These are phyloP conservation scores for Macaca fascicularis DNA, from an alignment of 2,113 vertebrate species.

Conservation along the genomic window DNA sequence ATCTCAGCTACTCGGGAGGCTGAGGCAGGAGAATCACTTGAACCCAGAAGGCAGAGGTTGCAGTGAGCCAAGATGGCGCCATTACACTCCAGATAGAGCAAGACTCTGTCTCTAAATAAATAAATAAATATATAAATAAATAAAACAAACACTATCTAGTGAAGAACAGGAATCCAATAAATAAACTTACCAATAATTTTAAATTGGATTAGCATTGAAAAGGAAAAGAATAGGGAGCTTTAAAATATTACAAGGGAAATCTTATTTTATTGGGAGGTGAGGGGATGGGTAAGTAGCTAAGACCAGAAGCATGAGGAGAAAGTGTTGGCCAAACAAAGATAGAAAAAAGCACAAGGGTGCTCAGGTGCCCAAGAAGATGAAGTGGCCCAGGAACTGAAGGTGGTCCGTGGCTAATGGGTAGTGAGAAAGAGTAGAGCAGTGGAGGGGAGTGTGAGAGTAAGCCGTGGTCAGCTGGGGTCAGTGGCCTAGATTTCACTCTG, in stretches of 20 bases:
- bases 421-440: background rate
- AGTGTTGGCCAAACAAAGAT: background rate
- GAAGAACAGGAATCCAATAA: background rate
- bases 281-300: background rate
- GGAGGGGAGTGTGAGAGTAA: background rate
- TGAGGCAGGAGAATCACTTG: no score
- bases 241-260: background rate
- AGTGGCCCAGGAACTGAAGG: background rate
- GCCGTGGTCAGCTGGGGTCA: background rate
- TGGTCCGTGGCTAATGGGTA: accelerated
- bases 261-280: background rate
- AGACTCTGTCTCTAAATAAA: no score
- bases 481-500: background rate
- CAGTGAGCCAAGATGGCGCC: no score
- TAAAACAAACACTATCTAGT: no score
- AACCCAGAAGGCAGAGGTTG: no score
- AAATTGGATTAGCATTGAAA: background rate
- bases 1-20: no score
- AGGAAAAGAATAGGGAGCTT: background rate
- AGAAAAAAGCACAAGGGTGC: background rate
- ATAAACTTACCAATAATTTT: background rate
- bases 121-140: no score
- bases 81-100: no score
- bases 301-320: background rate
- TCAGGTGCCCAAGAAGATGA: background rate